Base-by-base conservation (phyloP, 2,888 invertebrate genomes). In the Chrysolina haemoptera region DNA sequence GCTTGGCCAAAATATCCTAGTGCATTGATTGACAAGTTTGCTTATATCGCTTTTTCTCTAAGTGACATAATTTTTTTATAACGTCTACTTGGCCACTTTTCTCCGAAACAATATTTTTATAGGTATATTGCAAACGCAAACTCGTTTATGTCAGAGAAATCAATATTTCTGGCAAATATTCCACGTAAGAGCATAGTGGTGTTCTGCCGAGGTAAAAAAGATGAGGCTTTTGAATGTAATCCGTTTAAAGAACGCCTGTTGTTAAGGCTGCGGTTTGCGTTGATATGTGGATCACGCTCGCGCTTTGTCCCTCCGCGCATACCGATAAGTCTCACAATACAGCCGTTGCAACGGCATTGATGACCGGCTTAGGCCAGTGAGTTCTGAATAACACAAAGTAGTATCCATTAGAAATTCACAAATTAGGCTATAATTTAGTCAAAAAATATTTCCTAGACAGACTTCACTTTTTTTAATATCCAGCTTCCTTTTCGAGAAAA, bases 181-280 rank as follows among this genome's bases (percentile, higher is more conserved):
- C 67, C 53, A 50, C 53, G 50, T 50, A 27, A 16, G 53, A 67
- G 40, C 40, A 41, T 67, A 59, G 27, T 59, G 53, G n/a, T 67
- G 67, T 67, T 53, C 59, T 65, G 66, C 35, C 63, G 68, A 64
- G 43, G 46, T 55, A 70, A 76, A 75, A 78, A 79, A 79, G 78
- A 77, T 73, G 77, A 74, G 78, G 78, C 78, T 82, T 82, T 80
- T 79, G 77, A 79, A 78, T 73, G 83, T 84, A 85, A 85, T 83
- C 82, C 81, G 83, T 83, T 85, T 84, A 84, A 77, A 78, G 78
- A 82, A 82, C 83, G 82, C 82, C 80, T 82, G 83, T 81, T 79
- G 81, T 78, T 55, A 71, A 77, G 78, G 77, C 71, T 78, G 79
- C 74, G 80, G 78, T 73, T 78, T 78, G 70, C 74, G 70, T 83